Evolutionary conservation across 23 tunicate species (phyloP).

Genomic region (Diplosoma virens): DNA sequence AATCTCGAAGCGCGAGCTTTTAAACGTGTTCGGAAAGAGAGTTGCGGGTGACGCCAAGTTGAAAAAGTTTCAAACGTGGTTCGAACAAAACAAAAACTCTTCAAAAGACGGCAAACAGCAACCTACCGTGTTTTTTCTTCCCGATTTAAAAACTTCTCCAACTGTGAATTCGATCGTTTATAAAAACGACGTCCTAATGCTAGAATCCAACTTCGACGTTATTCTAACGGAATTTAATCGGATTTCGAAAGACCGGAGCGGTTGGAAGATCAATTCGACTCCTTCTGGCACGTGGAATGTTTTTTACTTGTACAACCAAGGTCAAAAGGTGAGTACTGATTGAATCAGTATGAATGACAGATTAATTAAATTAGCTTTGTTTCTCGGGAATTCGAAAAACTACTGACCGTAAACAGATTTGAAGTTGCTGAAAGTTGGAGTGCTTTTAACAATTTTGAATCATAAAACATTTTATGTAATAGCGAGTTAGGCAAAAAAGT

Average conservation of each 20-base stretch:
- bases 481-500: no score
- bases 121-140: constrained; percentile 43
- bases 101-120: not conserved
- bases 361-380: no score
- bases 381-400: no score
- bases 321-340: constrained; percentile 53
- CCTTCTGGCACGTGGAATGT: constrained; percentile 56
- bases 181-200: constrained; percentile 30
- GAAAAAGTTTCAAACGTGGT: not conserved
- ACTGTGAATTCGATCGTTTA: constrained; percentile 3
- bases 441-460: no score
- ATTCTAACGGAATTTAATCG: constrained; percentile 27
- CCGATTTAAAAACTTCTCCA: constrained; percentile 33
- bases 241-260: not conserved
- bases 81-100: not conserved
- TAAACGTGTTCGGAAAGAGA: not conserved
- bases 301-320: constrained; percentile 71
- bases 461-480: not conserved
- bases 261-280: constrained; percentile 59
- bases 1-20: not conserved
- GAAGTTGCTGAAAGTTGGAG: no score
- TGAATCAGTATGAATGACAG: no score
- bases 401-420: no score
- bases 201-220: constrained; percentile 23
- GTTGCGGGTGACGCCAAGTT: not conserved